Evolutionary conservation across 2,888 invertebrate genomes (phyloP), one percentile per base, ranked within the genome.

Genomic region (Cheilosia vernalis): DNA sequence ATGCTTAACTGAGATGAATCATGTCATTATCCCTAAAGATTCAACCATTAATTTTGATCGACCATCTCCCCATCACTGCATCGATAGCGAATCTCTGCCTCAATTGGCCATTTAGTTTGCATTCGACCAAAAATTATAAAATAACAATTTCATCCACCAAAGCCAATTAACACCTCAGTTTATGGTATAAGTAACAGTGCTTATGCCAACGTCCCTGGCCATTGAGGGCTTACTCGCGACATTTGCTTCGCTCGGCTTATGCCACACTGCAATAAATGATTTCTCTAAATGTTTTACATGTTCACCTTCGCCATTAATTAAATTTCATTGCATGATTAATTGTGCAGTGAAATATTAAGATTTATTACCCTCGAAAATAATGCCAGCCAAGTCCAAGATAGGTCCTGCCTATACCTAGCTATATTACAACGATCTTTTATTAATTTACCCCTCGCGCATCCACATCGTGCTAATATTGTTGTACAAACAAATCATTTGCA

Each of bases 401-500:
- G 19, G 6, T 17, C 10, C 21, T 10, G 10, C 13, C 7, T 10
- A 0, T 10, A 0, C 51, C 21, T 27, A 6, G 2, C 9, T 33
- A 2, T 33, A 70, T 13, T 47, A 49, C 58, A 58, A 69, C 40
- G 4, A 55, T 42, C 30, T 44, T 40, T 19, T 40, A 40, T 24
- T 37, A 53, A 42, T 40, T 19, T 49, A n/a, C 19, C 17, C 27
- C 42, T 30, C 37, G 9, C 13, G 6, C 24, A n/a, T 24, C 76
- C 66, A 51, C 51, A 66, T 53, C 49, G 42, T 66, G 58, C 49
- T 51, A 58, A 42, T 51, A 40, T 47, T 47, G 66, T 60, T 76
- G 60, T 7, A 58, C 49, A 76, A 60, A 67, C 60, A 76, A 76
- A 67, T 76, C 64, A 40, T 27, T 66, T 76, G 58, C 64, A 66